Evolutionary conservation across 2,113 vertebrate genomes (phyloP).

Genomic region (Antechinus stuartii): DNA sequence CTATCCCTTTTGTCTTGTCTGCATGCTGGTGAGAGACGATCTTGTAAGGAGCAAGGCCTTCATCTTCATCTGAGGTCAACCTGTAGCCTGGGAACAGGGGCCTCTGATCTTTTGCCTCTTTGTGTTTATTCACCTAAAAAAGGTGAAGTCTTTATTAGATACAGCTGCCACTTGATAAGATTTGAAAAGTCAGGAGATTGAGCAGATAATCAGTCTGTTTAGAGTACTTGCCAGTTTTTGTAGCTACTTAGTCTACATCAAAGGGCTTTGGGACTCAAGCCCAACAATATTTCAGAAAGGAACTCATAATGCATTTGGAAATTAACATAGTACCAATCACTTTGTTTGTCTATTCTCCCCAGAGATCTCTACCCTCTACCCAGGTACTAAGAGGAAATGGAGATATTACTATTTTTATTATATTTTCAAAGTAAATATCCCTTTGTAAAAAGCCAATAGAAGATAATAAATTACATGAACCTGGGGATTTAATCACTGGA

Average conservation of each 20-base stretch:
- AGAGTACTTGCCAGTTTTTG: neutral
- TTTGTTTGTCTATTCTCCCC: neutral
- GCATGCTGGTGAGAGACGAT: neutral
- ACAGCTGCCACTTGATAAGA: neutral
- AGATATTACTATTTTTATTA: neutral
- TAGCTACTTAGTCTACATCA: neutral
- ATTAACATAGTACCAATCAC: neutral
- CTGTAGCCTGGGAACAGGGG: neutral
- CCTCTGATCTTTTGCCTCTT: neutral
- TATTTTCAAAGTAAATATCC: neutral
- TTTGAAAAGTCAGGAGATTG: neutral
- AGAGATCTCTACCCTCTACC: neutral
- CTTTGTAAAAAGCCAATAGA: neutral
- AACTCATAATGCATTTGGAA: neutral
- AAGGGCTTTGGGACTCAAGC: neutral
- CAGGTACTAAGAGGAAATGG: neutral
- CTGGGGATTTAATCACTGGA: neutral
- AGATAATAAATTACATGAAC: neutral
- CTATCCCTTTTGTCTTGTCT: neutral
- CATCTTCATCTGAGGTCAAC: neutral
- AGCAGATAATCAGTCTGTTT: neutral
- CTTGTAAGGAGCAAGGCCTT: neutral
- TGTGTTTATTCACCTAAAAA: neutral
- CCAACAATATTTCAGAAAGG: neutral
- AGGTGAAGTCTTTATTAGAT: neutral